Evolutionary conservation across 2,113 vertebrate genomes (phyloP).

Genomic region (Pterocles burchelli): DNA sequence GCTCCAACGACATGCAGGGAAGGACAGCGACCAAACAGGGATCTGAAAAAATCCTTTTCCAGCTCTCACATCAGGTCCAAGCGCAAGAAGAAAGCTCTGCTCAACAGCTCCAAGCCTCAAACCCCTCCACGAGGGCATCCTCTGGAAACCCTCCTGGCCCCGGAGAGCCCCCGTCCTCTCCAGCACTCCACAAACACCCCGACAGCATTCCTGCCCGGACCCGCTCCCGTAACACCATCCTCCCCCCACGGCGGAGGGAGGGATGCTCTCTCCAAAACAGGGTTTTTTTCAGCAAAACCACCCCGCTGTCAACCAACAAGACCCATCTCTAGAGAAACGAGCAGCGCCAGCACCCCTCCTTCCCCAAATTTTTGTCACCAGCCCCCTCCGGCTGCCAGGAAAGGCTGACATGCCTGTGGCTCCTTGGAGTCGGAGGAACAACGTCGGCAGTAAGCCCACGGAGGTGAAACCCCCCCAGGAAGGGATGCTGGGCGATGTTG

Average conservation of each 20-base stretch:
- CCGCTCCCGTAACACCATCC: not conserved
- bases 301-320: not conserved
- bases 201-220: not conserved
- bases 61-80: not conserved
- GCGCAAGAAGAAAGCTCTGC: not conserved
- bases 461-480: not conserved
- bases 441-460: not conserved
- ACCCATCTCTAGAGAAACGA: not conserved
- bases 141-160: not conserved
- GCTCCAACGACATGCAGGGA: not conserved
- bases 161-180: not conserved
- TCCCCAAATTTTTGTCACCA: rapidly evolving
- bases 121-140: not conserved
- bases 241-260: not conserved
- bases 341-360: not conserved
- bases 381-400: not conserved
- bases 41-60: not conserved
- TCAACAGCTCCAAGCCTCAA: not conserved
- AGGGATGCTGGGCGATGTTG: not conserved
- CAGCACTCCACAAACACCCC: not conserved
- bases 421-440: not conserved
- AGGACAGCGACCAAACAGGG: not conserved
- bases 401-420: not conserved
- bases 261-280: rapidly evolving
- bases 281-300: not conserved